A percentile compares a stretch with the other conserved stretches of the same genome.
Evolutionary conservation across 1,140 invertebrate species (phyloP).

Genomic region (Dreissena polymorpha): DNA sequence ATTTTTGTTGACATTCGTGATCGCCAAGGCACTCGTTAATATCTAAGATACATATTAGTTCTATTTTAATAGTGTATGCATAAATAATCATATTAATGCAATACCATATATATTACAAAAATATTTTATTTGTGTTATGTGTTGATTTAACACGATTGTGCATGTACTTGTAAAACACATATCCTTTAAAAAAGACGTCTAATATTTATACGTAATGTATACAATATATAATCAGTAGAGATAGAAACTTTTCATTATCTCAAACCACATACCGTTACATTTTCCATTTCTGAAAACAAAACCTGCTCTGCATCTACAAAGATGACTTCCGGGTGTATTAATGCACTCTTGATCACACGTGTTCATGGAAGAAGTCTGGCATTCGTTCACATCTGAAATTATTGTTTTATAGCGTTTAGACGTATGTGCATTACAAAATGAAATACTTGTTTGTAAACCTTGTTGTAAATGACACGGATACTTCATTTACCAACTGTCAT

Average conservation of each 20-base stretch:
- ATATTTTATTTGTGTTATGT: background rate
- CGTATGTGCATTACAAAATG: no score
- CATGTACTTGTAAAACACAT: no score
- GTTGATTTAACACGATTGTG: no score
- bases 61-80: no score
- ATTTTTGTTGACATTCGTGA: slow-evolving; percentile 19
- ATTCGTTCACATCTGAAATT: slow-evolving; percentile 3
- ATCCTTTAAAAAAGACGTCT: no score
- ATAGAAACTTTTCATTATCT: background rate
- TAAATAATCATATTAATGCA: background rate
- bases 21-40: slow-evolving; percentile 29
- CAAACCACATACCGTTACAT: slow-evolving; percentile 25
- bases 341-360: slow-evolving; percentile 37
- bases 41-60: slow-evolving; percentile 22
- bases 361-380: background rate
- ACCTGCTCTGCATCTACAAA: slow-evolving; percentile 29
- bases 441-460: no score
- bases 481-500: no score
- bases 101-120: background rate
- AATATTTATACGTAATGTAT: background rate
- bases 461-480: no score
- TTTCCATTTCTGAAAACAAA: slow-evolving; percentile 18
- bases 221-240: background rate
- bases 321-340: slow-evolving; percentile 34
- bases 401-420: background rate